Percentiles rank a stretch among this genome's conserved stretches.
Evolutionary conservation across 2,888 invertebrate genomes (phyloP).

Genomic region (Andrena praecox): DNA sequence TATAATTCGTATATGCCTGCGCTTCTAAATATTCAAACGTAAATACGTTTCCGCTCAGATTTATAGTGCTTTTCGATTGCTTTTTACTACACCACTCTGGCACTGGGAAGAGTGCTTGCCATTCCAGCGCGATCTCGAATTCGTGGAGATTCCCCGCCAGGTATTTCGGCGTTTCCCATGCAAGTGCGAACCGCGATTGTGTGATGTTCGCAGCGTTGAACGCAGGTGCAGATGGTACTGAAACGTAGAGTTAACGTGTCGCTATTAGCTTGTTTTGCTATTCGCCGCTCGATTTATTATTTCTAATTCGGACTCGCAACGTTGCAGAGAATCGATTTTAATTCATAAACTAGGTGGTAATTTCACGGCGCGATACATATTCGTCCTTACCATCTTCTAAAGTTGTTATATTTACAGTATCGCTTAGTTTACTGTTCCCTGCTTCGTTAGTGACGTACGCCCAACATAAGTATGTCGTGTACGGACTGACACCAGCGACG

Average conservation of each 20-base stretch:
- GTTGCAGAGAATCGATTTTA: too few relatives aligned
- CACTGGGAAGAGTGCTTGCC: slow-evolving; percentile 65
- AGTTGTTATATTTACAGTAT: slow-evolving; percentile 62
- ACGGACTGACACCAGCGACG: slow-evolving; percentile 74
- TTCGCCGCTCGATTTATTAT: not conserved
- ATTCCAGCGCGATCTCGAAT: slow-evolving; percentile 72
- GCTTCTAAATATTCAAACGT: slow-evolving; percentile 57
- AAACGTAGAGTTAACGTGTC: slow-evolving; percentile 36
- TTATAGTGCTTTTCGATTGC: slow-evolving; percentile 36
- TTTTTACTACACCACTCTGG: slow-evolving; percentile 72
- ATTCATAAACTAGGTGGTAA: too few relatives aligned
- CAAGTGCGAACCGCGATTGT: slow-evolving; percentile 67
- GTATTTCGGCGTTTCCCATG: slow-evolving; percentile 74
- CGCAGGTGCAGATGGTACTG: slow-evolving; percentile 72
- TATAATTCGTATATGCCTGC: slow-evolving; percentile 72
- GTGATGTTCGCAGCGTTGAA: slow-evolving; percentile 61
- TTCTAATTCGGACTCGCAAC: too few relatives aligned
- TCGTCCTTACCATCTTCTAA: slow-evolving; percentile 73
- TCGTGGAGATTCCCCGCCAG: slow-evolving; percentile 74
- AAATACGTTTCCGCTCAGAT: slow-evolving; percentile 50
- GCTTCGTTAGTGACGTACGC: slow-evolving; percentile 67
- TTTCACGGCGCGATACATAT: not conserved
- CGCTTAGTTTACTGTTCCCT: slow-evolving; percentile 71
- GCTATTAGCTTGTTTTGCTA: not conserved
- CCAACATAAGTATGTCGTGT: slow-evolving; percentile 75